Conservation (phyloP, 1,140 invertebrate species). For the Pseudomyrmex flavicornis region DNA sequence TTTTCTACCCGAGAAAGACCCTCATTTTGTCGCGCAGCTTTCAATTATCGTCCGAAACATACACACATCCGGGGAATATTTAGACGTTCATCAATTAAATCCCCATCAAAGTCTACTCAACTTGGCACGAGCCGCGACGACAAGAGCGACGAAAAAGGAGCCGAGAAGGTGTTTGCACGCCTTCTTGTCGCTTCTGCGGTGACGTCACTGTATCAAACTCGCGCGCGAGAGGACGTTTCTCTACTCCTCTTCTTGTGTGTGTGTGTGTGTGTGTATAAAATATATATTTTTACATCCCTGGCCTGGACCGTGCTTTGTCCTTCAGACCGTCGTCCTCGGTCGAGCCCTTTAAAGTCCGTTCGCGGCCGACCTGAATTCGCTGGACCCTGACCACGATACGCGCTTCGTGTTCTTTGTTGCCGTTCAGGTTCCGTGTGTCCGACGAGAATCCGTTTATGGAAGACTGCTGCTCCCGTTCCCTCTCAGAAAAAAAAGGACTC, state of each 20-base stretch:
- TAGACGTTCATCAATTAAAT: slow-evolving; percentile 4
- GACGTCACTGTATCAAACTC: slow-evolving; percentile 33
- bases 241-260: background rate
- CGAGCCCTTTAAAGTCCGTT: slow-evolving; percentile 71
- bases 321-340: slow-evolving; percentile 67
- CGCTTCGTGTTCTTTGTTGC: slow-evolving; percentile 35
- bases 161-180: background rate
- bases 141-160: slow-evolving; percentile 2
- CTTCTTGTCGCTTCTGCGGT: slow-evolving; percentile 32
- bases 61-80: background rate
- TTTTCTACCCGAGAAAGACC: too few species aligned
- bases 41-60: background rate
- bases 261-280: too few species aligned
- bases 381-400: slow-evolving; percentile 77
- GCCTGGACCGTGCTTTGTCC: slow-evolving; percentile 43
- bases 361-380: slow-evolving; percentile 64
- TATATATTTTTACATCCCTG: background rate
- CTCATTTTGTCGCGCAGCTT: background rate
- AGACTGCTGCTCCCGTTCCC: slow-evolving; percentile 33
- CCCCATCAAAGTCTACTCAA: background rate
- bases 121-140: background rate
- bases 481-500: background rate
- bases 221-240: background rate
- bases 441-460: slow-evolving; percentile 53
- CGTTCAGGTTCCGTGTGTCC: slow-evolving; percentile 12